Conservation (phyloP, 1,140 invertebrate species). For the Monomorium pharaonis region DNA sequence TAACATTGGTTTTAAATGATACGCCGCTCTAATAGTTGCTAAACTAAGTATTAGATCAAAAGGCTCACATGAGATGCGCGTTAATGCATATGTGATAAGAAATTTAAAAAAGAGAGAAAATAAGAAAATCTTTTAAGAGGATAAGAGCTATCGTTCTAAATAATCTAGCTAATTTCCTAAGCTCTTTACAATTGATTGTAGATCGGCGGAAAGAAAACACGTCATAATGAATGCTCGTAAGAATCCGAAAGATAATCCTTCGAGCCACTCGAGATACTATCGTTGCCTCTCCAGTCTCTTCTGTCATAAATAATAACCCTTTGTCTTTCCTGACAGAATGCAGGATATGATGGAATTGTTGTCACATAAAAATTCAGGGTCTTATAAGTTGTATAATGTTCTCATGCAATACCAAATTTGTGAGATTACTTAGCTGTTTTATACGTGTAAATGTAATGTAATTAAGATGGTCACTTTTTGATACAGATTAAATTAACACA, state of each 20-base stretch:
- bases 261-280: conserved; percentile 63
- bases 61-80: neutral
- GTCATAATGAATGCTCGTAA: conserved; percentile 39
- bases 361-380: conserved; percentile 7
- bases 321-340: conserved; percentile 19
- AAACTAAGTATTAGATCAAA: neutral
- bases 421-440: neutral
- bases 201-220: conserved; percentile 30
- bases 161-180: conserved; percentile 73
- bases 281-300: conserved; percentile 22
- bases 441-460: conserved; percentile 31
- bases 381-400: neutral
- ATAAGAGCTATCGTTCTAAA: conserved; percentile 68
- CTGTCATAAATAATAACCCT: neutral
- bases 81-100: conserved; percentile 16
- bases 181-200: conserved; percentile 8
- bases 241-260: conserved; percentile 67
- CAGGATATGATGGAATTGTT: neutral
- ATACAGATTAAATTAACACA: conserved; percentile 29
- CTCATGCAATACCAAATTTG: conserved; percentile 8
- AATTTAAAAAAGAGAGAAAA: neutral
- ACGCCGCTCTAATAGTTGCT: neutral
- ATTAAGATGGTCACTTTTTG: conserved; percentile 36
- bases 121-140: conserved; percentile 65
- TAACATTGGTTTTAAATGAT: neutral